Evolutionary conservation across 2,113 vertebrate genomes (phyloP).

Genomic region (Alectura lathami): DNA sequence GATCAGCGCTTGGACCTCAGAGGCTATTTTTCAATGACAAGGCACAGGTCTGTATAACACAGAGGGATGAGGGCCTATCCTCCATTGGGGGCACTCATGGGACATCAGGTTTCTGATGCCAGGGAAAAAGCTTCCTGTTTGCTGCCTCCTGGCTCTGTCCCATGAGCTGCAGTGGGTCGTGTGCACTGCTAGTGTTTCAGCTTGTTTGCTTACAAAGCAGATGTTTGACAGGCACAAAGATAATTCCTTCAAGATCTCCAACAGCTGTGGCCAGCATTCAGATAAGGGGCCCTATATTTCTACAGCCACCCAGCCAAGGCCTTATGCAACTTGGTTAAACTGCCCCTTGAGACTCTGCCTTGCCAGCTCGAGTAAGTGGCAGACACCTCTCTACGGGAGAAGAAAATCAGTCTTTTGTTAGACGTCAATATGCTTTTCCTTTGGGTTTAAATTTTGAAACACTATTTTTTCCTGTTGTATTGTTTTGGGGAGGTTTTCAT

Average conservation of each 20-base stretch:
- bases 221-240: slow-evolving; percentile 63
- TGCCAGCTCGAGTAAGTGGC: slow-evolving; percentile 70
- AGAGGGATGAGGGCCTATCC: not conserved
- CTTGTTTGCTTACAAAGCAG: slow-evolving; percentile 65
- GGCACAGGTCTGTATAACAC: not conserved
- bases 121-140: not conserved
- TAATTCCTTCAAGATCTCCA: slow-evolving; percentile 64
- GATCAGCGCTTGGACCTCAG: slow-evolving; percentile 15
- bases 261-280: slow-evolving; percentile 60
- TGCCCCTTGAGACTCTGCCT: slow-evolving; percentile 56
- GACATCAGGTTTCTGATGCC: slow-evolving; percentile 7
- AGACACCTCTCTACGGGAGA: slow-evolving; percentile 31
- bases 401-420: slow-evolving; percentile 59
- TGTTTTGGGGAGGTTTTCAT: slow-evolving; percentile 8
- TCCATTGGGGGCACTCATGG: not conserved
- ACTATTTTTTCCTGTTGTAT: not conserved
- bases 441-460: slow-evolving; percentile 58
- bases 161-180: not conserved
- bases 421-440: slow-evolving; percentile 20
- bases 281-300: slow-evolving; percentile 62
- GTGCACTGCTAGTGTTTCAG: not conserved
- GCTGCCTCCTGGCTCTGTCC: slow-evolving; percentile 7
- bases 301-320: slow-evolving; percentile 53
- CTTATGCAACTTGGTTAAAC: slow-evolving; percentile 62
- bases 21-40: slow-evolving; percentile 11